Conservation (phyloP, 1,140 invertebrate genomes). For the Matsumurasca onukii region DNA sequence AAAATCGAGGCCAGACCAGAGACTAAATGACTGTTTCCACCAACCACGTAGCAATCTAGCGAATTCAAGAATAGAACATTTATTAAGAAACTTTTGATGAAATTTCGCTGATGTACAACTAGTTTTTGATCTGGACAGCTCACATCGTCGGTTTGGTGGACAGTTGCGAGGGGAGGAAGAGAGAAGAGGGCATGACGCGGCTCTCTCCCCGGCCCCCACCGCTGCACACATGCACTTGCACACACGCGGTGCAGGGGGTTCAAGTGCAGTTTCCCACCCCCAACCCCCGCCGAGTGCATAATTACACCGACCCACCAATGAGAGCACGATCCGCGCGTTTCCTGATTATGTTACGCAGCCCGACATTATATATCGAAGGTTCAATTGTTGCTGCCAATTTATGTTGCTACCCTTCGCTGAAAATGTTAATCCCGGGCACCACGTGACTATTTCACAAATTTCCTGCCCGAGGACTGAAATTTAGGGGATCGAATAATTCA, state of each 20-base stretch:
- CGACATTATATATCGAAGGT: constrained; percentile 29
- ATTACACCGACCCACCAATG: constrained; percentile 33
- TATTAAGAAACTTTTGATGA: too few relatives aligned
- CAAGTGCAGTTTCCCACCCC: constrained; percentile 30
- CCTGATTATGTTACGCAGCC: constrained; percentile 30
- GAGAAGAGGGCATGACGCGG: not conserved
- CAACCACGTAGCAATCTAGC: too few relatives aligned
- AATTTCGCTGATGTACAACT: too few relatives aligned
- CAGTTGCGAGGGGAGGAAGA: too few relatives aligned
- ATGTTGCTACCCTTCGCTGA: constrained; percentile 27
- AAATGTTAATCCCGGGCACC: constrained; percentile 25
- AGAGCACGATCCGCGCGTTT: constrained; percentile 27
- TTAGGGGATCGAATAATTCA: not conserved
- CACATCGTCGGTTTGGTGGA: too few relatives aligned
- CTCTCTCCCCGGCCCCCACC: constrained; percentile 8
- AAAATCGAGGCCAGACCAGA: too few relatives aligned
- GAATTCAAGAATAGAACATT: too few relatives aligned
- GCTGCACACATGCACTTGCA: constrained; percentile 14
- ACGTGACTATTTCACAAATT: not conserved
- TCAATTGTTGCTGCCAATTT: constrained; percentile 27
- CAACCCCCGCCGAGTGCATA: constrained; percentile 31
- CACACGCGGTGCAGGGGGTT: constrained; percentile 1
- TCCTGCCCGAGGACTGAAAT: too few relatives aligned
- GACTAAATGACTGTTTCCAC: too few relatives aligned
- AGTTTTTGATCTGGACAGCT: too few relatives aligned